Base-by-base conservation (phyloP, 2,113 vertebrate species). In the Actenoides lindsayi region DNA sequence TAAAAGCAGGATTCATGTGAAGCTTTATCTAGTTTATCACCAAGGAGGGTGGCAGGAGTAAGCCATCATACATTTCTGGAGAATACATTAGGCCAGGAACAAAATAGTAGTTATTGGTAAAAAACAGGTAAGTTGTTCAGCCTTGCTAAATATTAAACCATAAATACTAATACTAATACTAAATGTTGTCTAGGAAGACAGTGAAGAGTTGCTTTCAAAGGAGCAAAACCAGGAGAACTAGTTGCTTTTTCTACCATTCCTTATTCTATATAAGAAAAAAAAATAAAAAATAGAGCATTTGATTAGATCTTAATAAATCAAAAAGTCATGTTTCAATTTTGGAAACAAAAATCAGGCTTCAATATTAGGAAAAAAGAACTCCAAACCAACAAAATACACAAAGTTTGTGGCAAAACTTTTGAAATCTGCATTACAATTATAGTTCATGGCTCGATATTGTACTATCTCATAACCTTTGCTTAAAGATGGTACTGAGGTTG, bases 1-100 rank as follows among this genome's bases (percentile, higher is more conserved):
- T 97, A 97, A 96, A 97, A 93, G 31, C 41, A 96, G 81, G 71
- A 96, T 97, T 95, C 93, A 96, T 96, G 87, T 69, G 93, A 90
- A 93, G 39, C 17, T 90, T 96, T 89, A 73, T 92, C 93, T 91
- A 92, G 83, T 96, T 95, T 95, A 96, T 97, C 87, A 94, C 77
- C 42, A 44, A 76, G 69, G 48, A 93, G 90, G 63, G 70, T 90
- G 73, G 67, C 87, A 93, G 67, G 44, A 96, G 35, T 83, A 35
- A 96, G 39, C 59, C 17, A 74, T 96, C 88, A 77, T 44, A 63
- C 1, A 39, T 92, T 94, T 92, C 70, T 83, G 80, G 83, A 89
- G 46, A 89, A 92, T 54, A 67, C 25, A 64, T 95, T 94, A 93
- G 59, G 89, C 48, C 5, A 67, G 35, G 14, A 93, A 81, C 80